Conservation (phyloP, 53 echinoderm and acorn worm species). For the Hippasteria phrygiana region DNA sequence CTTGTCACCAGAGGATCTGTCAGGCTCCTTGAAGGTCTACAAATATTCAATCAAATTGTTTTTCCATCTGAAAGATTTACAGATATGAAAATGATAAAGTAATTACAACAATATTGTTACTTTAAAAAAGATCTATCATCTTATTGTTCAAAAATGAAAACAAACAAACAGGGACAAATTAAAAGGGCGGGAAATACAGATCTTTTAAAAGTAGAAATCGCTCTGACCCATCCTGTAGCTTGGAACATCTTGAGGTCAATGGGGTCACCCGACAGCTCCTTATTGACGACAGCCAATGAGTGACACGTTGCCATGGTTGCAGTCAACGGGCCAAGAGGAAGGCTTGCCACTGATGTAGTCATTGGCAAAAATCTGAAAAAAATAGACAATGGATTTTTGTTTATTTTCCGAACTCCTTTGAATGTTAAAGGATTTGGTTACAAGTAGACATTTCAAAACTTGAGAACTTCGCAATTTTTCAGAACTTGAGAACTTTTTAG, state of each 20-base stretch:
- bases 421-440: no score
- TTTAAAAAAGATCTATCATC: no score
- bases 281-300: slow-evolving; percentile 81
- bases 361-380: slow-evolving; percentile 47
- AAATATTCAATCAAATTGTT: no score
- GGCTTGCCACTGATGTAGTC: slow-evolving; percentile 45
- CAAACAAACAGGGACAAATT: neutral
- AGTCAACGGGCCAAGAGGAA: slow-evolving; percentile 70
- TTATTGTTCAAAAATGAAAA: no score
- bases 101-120: no score
- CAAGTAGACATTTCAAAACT: no score
- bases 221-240: slow-evolving; percentile 80
- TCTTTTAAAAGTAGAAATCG: neutral
- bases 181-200: neutral
- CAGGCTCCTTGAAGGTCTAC: slow-evolving; percentile 46
- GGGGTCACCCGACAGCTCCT: slow-evolving; percentile 78
- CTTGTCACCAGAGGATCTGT: neutral
- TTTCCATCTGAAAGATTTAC: no score
- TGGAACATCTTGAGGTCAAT: slow-evolving; percentile 86
- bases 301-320: slow-evolving; percentile 85
- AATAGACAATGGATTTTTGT: no score
- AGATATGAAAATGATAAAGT: no score
- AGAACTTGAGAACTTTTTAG: neutral
- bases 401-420: no score
- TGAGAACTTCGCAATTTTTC: no score